phyloP scores from a whole-genome alignment of 2,888 invertebrate species.

The Drosophila formosana region DNA sequence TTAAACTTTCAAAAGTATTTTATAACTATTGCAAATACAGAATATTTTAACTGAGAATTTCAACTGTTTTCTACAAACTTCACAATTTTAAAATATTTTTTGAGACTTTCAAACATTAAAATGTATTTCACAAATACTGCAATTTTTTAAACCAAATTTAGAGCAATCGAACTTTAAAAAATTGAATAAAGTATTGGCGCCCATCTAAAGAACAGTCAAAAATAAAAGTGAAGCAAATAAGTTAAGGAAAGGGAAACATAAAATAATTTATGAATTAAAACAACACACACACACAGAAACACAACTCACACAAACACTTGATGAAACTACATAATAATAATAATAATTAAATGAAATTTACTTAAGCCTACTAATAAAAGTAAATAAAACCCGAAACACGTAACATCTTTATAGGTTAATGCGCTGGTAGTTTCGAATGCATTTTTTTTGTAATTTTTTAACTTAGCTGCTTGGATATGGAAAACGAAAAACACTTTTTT shows the following conservation, averaged over 20 bases:
- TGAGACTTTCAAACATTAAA: too few species aligned
- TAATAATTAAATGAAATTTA: slow-evolving; percentile 30
- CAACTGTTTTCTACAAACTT: too few species aligned
- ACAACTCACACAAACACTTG: slow-evolving; percentile 13
- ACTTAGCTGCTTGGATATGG: slow-evolving; percentile 55
- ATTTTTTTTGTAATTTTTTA: slow-evolving; percentile 58
- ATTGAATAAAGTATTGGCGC: background rate
- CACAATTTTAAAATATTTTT: too few species aligned
- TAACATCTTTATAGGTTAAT: slow-evolving; percentile 63
- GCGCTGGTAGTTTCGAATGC: slow-evolving; percentile 62
- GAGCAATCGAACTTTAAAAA: too few species aligned
- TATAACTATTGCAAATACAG: too few species aligned
- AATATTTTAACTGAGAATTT: too few species aligned
- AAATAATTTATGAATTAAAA: slow-evolving; percentile 24
- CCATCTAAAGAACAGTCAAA: background rate
- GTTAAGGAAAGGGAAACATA: slow-evolving; percentile 6
- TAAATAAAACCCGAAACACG: slow-evolving; percentile 8
- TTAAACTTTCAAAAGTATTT: too few species aligned
- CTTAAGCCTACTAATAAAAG: slow-evolving; percentile 45
- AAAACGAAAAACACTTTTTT: slow-evolving; percentile 25
- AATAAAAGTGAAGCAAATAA: slow-evolving; percentile 1
- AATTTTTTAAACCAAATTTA: too few species aligned
- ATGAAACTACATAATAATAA: slow-evolving; percentile 25
- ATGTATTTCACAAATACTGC: too few species aligned
- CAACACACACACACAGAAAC: slow-evolving; percentile 13